Percentiles rank a stretch among this genome's conserved stretches.
These are phyloP conservation scores for Gallinago undulata DNA, from an alignment of 2,113 vertebrate species.

Conservation along the genomic window DNA sequence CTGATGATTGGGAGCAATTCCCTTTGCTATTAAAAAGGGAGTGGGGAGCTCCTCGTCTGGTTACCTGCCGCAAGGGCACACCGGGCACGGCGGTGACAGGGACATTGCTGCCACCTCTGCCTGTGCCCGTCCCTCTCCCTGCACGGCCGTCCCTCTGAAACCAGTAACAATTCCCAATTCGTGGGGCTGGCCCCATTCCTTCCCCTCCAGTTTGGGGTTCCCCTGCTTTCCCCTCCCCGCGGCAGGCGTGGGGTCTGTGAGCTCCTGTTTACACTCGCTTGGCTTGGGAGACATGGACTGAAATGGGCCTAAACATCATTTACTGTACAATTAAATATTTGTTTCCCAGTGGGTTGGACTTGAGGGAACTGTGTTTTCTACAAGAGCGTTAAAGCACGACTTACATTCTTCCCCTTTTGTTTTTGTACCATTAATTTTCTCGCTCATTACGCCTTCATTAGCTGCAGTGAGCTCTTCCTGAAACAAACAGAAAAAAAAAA, in stretches of 20 bases:
- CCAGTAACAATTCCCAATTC: not conserved
- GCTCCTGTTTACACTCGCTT: not conserved
- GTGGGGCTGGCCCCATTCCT: accelerated
- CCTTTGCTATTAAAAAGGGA: not conserved
- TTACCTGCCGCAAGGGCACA: not conserved
- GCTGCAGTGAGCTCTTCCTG: not conserved
- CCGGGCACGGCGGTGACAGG: accelerated
- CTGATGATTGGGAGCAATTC: not conserved
- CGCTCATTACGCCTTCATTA: not conserved
- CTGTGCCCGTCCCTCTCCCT: not conserved
- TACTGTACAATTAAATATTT: constrained; percentile 23
- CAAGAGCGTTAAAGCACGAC: not conserved
- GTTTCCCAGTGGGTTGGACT: not conserved
- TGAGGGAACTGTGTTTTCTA: not conserved
- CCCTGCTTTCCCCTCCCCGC: not conserved
- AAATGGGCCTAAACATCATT: not conserved
- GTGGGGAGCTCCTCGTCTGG: not conserved
- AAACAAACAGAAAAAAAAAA: not conserved
- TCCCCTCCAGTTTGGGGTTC: not conserved
- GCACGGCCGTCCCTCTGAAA: not conserved
- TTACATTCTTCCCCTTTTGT: not conserved
- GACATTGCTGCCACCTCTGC: not conserved
- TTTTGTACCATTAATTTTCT: not conserved
- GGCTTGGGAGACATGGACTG: not conserved
- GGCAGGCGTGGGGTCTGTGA: not conserved